Percentiles rank a stretch among this genome's conserved stretches.
These are phyloP conservation scores for Drosophila differens DNA, from an alignment of 2,888 invertebrate species.

Conservation along the genomic window DNA sequence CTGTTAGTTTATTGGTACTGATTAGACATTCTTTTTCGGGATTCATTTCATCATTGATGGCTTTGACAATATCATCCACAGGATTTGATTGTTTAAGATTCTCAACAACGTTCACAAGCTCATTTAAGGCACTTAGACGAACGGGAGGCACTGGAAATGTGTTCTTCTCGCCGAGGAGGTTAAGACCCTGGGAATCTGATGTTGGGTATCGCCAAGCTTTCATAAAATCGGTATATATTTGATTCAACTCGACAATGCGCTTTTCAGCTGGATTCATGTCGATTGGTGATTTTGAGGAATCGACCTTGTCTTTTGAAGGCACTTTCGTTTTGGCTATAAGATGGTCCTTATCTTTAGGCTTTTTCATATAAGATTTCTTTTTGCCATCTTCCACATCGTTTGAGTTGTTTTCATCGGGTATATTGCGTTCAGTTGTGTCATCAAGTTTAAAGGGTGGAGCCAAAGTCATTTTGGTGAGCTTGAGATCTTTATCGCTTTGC, in stretches of 20 bases:
- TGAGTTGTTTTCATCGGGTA: neutral
- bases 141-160: neutral
- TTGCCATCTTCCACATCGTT: neutral
- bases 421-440: neutral
- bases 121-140: conserved; percentile 46
- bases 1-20: neutral
- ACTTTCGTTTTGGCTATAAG: conserved; percentile 19
- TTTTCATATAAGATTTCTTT: conserved; percentile 1
- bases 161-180: conserved; percentile 1
- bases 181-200: neutral
- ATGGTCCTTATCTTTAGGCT: conserved; percentile 17
- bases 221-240: conserved; percentile 37
- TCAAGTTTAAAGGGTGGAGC: neutral
- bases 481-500: neutral
- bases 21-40: conserved; percentile 13
- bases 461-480: neutral
- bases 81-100: conserved; percentile 45
- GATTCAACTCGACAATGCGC: conserved; percentile 33
- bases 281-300: neutral
- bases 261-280: conserved; percentile 9
- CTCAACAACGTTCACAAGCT: conserved; percentile 51
- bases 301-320: neutral
- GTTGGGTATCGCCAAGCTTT: conserved; percentile 30
- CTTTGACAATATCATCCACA: conserved; percentile 50
- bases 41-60: conserved; percentile 51